Percentiles rank a stretch among this genome's conserved stretches.
These are phyloP conservation scores for Calameuta pallipes DNA, from an alignment of 2,888 invertebrate genomes.

Conservation along the genomic window DNA sequence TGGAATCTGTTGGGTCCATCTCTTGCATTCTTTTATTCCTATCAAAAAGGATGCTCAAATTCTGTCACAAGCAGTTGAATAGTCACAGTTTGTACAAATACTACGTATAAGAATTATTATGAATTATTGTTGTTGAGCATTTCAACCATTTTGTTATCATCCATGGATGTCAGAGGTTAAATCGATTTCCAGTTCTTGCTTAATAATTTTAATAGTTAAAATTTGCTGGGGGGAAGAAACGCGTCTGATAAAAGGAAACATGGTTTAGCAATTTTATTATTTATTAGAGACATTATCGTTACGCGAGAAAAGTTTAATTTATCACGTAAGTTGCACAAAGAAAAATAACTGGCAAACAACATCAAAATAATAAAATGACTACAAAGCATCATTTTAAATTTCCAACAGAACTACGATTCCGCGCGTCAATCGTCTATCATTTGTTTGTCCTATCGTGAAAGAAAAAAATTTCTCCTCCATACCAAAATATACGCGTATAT, in stretches of 20 bases:
- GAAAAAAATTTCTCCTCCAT: too few relatives aligned
- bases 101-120: conserved; percentile 4
- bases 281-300: background rate
- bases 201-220: conserved; percentile 13
- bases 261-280: conserved; percentile 10
- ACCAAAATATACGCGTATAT: background rate
- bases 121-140: conserved; percentile 15
- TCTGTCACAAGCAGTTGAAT: background rate
- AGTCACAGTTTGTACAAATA: conserved; percentile 4
- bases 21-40: background rate
- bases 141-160: conserved; percentile 37
- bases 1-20: background rate
- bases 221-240: background rate
- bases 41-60: background rate
- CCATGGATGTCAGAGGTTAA: conserved; percentile 39
- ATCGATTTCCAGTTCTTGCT: conserved; percentile 26
- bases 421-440: background rate
- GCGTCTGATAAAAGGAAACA: background rate
- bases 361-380: background rate
- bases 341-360: background rate
- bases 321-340: background rate
- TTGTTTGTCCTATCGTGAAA: background rate
- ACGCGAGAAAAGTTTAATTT: background rate
- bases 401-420: background rate
- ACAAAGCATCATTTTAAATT: background rate